Evolutionary conservation across 2,888 invertebrate genomes (phyloP), one percentile per base, ranked within the genome.

Genomic region (Pseudanteris insignis): DNA sequence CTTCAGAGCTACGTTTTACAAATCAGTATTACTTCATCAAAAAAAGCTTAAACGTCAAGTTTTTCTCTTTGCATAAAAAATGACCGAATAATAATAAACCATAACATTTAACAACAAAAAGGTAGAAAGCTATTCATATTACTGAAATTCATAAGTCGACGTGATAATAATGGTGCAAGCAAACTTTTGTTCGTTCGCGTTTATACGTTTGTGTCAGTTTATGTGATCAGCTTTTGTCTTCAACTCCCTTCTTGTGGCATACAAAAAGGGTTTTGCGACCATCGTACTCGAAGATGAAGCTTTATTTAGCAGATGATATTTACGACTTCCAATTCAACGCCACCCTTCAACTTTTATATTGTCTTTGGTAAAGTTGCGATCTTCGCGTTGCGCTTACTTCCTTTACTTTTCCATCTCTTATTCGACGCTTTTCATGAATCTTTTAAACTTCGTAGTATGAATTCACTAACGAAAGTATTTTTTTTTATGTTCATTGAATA

Each of bases 271-370:
- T 75, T 69, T 67, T 61, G 64, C 65, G 67, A 58, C 65, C 68
- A 66, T 69, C 62, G 67, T 67, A 70, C 71, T 74, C 72, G 67
- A 72, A 69, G 71, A 72, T 68, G 68, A 72, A 75, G 76, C 74
- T 78, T 77, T 77, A 78, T 78, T 78, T 77, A 77, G 76, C 77
- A 77, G 76, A 78, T 78, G 75, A 78, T 78, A 78, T 78, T 78
- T 78, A 78, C 71, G 77, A 75, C 76, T 76, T 75, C 69, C 73
- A 75, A 76, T 76, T 68, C 71, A 46, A 51, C 60, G 63, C 64
- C 44, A 54, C 70, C 70, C 73, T 66, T 62, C 63, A 70, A 73
- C 71, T 75, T 73, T 75, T 74, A 71, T 75, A 75, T 74, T 74
- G 73, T 75, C 73, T 75, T 72, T 71, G 69, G 67, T 63, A 65